A percentile compares a stretch with the other conserved stretches of the same genome.
Evolutionary conservation across 2,797 vertebrate genomes (phyloP).

Genomic region (Gobio occitaniae): DNA sequence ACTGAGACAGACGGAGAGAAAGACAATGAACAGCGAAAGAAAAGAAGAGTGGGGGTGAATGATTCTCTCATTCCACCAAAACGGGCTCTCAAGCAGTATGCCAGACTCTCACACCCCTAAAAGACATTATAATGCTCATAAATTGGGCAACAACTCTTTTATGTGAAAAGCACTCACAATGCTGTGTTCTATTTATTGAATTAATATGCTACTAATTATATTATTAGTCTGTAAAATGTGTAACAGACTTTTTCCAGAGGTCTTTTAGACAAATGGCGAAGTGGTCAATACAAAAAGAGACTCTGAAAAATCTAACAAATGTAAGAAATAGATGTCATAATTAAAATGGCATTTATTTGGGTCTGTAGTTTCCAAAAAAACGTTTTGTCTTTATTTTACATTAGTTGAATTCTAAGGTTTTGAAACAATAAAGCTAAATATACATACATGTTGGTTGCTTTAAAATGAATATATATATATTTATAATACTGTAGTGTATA

Average conservation of each 20-base stretch:
- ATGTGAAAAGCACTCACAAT: background rate
- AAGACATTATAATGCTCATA: background rate
- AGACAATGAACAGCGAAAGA: conserved; percentile 68
- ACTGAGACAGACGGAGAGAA: conserved; percentile 31
- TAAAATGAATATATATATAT: background rate
- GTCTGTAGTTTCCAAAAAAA: background rate
- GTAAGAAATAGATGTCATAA: background rate
- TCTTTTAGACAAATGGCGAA: background rate
- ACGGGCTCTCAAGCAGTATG: conserved; percentile 78
- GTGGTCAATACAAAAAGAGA: background rate
- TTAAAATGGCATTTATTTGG: conserved; percentile 2
- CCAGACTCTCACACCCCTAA: conserved; percentile 71
- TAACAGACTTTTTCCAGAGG: conserved; percentile 5
- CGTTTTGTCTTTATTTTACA: background rate
- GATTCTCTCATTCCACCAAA: conserved; percentile 82
- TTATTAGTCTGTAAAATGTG: background rate
- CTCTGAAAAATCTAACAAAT: background rate
- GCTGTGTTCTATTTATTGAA: background rate
- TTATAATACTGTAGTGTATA: background rate
- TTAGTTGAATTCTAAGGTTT: background rate
- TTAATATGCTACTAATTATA: conserved; percentile 10
- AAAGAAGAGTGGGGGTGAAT: conserved; percentile 79
- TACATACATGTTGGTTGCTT: background rate
- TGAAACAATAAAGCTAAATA: background rate
- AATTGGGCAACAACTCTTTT: background rate